A percentile compares a stretch with the other conserved stretches of the same genome.
phyloP scores from a whole-genome alignment of 2,888 invertebrate species.

The Drosophila testacea region DNA sequence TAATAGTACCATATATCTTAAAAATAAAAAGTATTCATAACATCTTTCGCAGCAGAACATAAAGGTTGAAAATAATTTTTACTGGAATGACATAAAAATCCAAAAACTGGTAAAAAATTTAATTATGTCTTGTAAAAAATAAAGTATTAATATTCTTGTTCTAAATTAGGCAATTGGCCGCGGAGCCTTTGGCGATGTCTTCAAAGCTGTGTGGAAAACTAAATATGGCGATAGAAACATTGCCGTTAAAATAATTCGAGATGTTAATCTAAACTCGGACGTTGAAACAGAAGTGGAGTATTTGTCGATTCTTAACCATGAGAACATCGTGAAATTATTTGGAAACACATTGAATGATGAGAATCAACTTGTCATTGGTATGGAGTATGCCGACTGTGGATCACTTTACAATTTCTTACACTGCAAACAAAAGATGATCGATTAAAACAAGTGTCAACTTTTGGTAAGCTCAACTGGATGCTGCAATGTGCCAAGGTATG shows the following conservation, averaged over 20 bases:
- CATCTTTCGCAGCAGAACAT: too few relatives aligned
- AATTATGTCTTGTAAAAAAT: not conserved
- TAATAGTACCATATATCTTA: too few relatives aligned
- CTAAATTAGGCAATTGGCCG: not conserved
- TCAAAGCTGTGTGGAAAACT: not conserved
- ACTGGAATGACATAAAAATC: not conserved
- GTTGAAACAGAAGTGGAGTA: slow-evolving; percentile 13
- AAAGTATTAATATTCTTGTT: not conserved
- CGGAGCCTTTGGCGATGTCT: slow-evolving; percentile 2
- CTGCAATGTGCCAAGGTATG: slow-evolving; percentile 26
- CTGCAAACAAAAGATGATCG: not conserved
- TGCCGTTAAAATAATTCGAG: slow-evolving; percentile 1
- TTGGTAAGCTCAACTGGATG: slow-evolving; percentile 22
- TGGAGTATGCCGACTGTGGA: slow-evolving; percentile 34
- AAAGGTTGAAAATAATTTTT: too few relatives aligned
- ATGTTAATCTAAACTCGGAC: not conserved
- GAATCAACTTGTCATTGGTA: not conserved
- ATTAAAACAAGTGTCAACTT: not conserved
- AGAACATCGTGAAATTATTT: slow-evolving; percentile 16
- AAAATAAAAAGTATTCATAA: too few relatives aligned
- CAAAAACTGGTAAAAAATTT: not conserved
- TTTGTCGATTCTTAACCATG: slow-evolving; percentile 4
- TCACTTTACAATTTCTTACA: slow-evolving; percentile 15
- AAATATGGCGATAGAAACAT: not conserved
- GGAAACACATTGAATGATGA: not conserved